Conservation (phyloP, 2,113 vertebrate genomes). For the Lagopus leucura region DNA sequence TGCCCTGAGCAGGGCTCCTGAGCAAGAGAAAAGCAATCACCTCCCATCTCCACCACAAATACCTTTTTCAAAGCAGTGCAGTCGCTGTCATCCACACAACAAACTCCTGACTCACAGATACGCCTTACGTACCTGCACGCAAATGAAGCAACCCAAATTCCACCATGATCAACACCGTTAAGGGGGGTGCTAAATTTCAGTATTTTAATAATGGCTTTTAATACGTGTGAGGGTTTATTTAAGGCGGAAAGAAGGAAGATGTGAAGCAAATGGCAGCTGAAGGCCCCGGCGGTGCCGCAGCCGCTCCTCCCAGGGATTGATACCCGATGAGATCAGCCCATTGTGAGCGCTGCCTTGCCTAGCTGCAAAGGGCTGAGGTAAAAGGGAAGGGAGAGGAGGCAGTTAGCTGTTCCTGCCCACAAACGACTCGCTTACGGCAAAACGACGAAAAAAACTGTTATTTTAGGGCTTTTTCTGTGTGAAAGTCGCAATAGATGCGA, state of each 20-base stretch:
- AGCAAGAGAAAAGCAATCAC: not conserved
- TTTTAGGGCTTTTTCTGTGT: not conserved
- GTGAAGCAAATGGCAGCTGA: not conserved
- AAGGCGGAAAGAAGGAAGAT: not conserved
- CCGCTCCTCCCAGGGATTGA: too few relatives aligned
- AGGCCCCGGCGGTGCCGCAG: not conserved
- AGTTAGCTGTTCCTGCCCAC: not conserved
- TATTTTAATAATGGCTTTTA: not conserved
- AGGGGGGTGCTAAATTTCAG: not conserved
- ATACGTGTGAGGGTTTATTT: not conserved
- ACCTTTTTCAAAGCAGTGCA: not conserved
- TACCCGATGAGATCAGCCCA: not conserved
- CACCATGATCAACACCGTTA: not conserved
- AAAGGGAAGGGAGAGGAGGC: not conserved
- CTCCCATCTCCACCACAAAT: not conserved
- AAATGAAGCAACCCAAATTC: not conserved
- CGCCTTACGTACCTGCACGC: too few relatives aligned
- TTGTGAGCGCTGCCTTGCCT: too few relatives aligned
- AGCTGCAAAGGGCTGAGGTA: not conserved
- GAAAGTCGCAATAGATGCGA: rapidly evolving
- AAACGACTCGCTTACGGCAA: not conserved
- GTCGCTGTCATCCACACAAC: not conserved
- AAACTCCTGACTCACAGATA: not conserved
- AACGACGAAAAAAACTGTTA: too few relatives aligned
- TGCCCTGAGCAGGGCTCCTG: not conserved